Base-by-base conservation (phyloP, 2,113 vertebrate genomes). In the Oryzias javanicus region DNA sequence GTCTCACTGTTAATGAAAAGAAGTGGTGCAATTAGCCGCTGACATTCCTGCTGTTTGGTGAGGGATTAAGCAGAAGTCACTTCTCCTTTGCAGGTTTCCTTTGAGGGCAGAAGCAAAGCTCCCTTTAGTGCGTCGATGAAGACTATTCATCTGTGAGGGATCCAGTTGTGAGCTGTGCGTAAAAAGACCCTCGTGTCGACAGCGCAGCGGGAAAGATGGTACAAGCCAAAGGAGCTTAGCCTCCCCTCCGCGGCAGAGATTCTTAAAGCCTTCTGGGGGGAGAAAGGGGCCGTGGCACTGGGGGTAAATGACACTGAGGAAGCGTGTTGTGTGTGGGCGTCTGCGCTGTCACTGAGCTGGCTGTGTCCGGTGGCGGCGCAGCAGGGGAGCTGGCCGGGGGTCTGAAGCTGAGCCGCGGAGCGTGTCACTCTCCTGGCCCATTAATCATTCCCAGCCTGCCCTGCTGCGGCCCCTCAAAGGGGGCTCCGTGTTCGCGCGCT, bases 391-490 rank as follows among this genome's bases (percentile, higher is more conserved):
- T 76, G 79, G 79, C 69, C 14, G 62, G 55, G 70, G 78, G 72
- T 72, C 78, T 82, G 76, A 77, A 68, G 75, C 85, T 18, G 81
- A 68, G 87, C 78, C 5, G 44, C 29, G 67, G 78, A 88, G 81
- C 74, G 78, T 86, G 86, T 86, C 81, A 58, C 83, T 75, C 70
- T 49, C 14, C 74, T 58, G 79, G 70, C 67, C 74, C 74, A 88
- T 81, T 86, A 84, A 81, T 89, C 84, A 84, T 82, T 85, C 81
- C 82, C 79, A 82, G 86, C 66, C 77, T 80, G 71, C 60, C 70
- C 73, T 57, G 74, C 75, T 77, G 22, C 70, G 50, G 61, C 22
- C 65, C 72, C 77, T 76, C 76, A 76, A 74, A 79, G n/a, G 72
- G 35, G 76, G 60, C 76, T 79, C 15, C 54, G 75, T 67, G 85